phyloP scores from a whole-genome alignment of 2,797 vertebrate species.

The Pseudochirops corinnae region DNA sequence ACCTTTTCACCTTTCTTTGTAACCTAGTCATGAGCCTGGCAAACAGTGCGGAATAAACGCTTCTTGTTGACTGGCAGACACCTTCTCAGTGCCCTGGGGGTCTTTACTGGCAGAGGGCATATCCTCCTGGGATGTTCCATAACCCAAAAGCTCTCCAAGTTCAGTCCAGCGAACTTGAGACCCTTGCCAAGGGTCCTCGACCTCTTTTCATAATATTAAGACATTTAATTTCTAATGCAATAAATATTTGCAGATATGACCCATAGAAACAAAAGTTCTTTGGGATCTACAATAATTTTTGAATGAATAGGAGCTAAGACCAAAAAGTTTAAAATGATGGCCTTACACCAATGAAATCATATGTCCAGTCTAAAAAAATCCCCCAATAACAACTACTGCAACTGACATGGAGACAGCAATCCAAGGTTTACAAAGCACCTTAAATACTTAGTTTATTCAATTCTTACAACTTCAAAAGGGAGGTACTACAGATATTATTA shows the following conservation, averaged over 20 bases:
- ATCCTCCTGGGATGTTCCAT: background rate
- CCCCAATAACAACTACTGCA: background rate
- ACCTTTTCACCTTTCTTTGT: background rate
- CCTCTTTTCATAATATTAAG: background rate
- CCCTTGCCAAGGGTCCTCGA: background rate
- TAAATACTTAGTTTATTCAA: background rate
- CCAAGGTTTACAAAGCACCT: background rate
- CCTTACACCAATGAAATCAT: background rate
- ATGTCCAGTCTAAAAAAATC: background rate
- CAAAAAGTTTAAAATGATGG: background rate
- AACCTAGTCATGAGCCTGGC: background rate
- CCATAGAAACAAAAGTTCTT: background rate
- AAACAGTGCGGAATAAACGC: background rate
- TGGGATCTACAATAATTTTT: background rate
- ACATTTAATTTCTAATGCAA: background rate
- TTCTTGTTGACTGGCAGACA: background rate
- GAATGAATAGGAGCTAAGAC: background rate
- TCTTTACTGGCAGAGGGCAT: background rate
- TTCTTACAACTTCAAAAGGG: constrained; percentile 27
- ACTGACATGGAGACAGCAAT: background rate
- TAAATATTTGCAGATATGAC: background rate
- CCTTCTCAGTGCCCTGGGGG: background rate
- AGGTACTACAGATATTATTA: background rate
- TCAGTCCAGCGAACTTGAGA: background rate
- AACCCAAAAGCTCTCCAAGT: background rate